Base-by-base conservation (phyloP, 2,113 vertebrate genomes). In the Gasterosteus nipponicus region DNA sequence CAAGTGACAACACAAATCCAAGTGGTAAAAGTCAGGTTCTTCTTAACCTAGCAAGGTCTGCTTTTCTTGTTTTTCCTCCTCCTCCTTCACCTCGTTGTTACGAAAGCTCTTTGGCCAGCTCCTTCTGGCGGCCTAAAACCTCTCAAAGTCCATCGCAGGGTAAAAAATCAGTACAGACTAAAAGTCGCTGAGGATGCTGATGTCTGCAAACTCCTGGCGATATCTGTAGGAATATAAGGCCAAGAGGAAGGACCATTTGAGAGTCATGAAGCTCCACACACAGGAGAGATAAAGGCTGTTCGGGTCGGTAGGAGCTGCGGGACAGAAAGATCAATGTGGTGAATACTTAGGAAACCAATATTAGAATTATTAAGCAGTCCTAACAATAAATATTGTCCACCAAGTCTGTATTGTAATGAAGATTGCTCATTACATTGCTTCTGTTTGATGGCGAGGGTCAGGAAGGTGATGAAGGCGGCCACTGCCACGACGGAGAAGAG, bases 101-200 rank as follows among this genome's bases (percentile, higher is more conserved):
- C 63, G 75, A 72, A 85, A 73, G 74, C 78, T 89, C 56, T 63
- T 73, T 79, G 35, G 73, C 60, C 76, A 83, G 74, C 77, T 83
- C 67, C 70, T 1, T 64, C 72, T 33, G 67, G 74, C 67, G 57
- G 63, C 69, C 35, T 61, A 61, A 73, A 68, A 65, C 58, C 64
- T 33, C 16, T 68, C 46, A 53, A 74, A 86, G 80, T 84, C 75
- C 70, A 73, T 61, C 10, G 3, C 42, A 64, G 64, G 75, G 82
- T 76, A 31, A 69, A 67, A 85, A 89, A 83, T 71, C 72, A 38
- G 59, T 12, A 31, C 57, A 4, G 68, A 83, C 95, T 92, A 98
- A 94, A 98, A 98, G 87, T 98, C 97, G 63, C 97, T 97, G 83
- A 98, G 97, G 93, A 98, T 98, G 87, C 96, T 98, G 94, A 98